Evolutionary conservation across 2,888 invertebrate genomes (phyloP).

Genomic region (Copidosoma aretas): DNA sequence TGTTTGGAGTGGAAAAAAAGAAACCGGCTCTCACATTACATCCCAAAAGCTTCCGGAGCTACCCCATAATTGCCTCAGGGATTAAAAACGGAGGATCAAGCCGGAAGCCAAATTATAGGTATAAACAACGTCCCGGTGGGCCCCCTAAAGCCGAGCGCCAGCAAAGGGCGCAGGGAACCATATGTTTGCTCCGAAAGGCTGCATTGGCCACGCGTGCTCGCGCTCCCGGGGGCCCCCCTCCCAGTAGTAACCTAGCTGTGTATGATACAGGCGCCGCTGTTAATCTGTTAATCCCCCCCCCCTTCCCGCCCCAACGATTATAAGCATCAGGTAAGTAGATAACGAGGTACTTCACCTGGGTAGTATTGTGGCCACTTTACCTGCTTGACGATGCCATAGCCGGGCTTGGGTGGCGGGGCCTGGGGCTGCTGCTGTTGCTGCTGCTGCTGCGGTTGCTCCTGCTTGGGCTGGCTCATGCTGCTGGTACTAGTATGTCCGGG

Average conservation of each 20-base stretch:
- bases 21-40: too few relatives aligned
- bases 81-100: too few relatives aligned
- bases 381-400: slow-evolving; percentile 69
- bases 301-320: too few relatives aligned
- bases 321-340: too few relatives aligned
- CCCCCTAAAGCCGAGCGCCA: too few relatives aligned
- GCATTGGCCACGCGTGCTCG: slow-evolving; percentile 10
- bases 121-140: too few relatives aligned
- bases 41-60: too few relatives aligned
- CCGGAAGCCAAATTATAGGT: too few relatives aligned
- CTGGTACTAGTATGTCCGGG: neutral
- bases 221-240: slow-evolving; percentile 7
- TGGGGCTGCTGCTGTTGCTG: slow-evolving; percentile 43
- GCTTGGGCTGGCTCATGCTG: slow-evolving; percentile 22
- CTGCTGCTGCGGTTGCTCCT: slow-evolving; percentile 30
- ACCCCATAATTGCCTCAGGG: too few relatives aligned
- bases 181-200: slow-evolving; percentile 33
- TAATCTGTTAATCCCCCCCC: too few relatives aligned
- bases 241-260: neutral
- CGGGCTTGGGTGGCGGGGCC: slow-evolving; percentile 40
- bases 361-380: slow-evolving; percentile 57
- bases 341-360: neutral
- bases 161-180: slow-evolving; percentile 13
- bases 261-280: too few relatives aligned
- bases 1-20: too few relatives aligned